Percentiles rank a stretch among this genome's conserved stretches.
These are phyloP conservation scores for Rhadinocentrus ornatus DNA, from an alignment of 2,797 vertebrate genomes.

Conservation along the genomic window DNA sequence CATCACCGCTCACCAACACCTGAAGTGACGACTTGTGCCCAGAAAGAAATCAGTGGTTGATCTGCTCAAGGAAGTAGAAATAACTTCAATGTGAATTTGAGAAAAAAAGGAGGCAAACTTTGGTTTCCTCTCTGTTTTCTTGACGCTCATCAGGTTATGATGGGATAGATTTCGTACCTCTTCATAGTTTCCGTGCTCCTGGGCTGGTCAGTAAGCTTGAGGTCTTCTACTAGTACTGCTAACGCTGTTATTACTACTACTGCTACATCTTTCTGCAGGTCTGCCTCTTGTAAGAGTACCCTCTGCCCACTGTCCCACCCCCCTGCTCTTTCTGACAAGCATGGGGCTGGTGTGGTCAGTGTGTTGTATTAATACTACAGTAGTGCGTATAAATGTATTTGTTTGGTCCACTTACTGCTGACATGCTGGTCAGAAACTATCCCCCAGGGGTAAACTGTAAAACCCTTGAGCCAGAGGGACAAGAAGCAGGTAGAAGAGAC, in stretches of 20 bases:
- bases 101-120: constrained; percentile 36
- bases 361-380: constrained; percentile 85
- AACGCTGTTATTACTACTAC: constrained; percentile 49
- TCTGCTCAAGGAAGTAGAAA: constrained; percentile 41
- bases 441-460: constrained; percentile 39
- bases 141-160: constrained; percentile 85
- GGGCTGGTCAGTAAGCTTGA: constrained; percentile 52
- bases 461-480: constrained; percentile 13
- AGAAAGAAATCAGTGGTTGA: constrained; percentile 40
- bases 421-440: constrained; percentile 77
- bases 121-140: constrained; percentile 76
- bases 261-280: constrained; percentile 66
- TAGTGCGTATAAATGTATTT: constrained; percentile 87
- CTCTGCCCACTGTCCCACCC: constrained; percentile 23
- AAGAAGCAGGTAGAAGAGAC: constrained; percentile 21
- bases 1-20: constrained; percentile 61
- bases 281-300: constrained; percentile 50
- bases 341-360: constrained; percentile 62
- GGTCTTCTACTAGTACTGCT: constrained; percentile 52
- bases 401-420: constrained; percentile 85
- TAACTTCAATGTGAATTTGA: constrained; percentile 58
- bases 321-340: constrained; percentile 25
- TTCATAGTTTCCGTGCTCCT: constrained; percentile 38
- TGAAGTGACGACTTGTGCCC: constrained; percentile 68
- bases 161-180: constrained; percentile 73